A percentile compares a stretch with the other conserved stretches of the same genome.
Evolutionary conservation across 2,888 invertebrate species (phyloP).

Genomic region (Nephrotoma guestfalica): DNA sequence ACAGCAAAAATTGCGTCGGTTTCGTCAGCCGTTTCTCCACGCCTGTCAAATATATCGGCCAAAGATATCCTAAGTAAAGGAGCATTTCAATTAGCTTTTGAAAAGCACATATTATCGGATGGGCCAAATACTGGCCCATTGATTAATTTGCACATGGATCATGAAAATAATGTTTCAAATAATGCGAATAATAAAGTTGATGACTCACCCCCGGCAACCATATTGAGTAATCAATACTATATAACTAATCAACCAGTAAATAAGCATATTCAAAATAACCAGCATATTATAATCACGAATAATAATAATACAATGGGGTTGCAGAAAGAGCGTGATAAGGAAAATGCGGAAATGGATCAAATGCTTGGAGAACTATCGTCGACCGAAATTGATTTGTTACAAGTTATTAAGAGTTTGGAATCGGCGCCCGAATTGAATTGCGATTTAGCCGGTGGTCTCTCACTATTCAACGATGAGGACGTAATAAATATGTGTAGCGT

Average conservation of each 20-base stretch:
- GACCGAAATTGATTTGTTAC: conserved; percentile 51
- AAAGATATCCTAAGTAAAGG: conserved; percentile 8
- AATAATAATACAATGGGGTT: conserved; percentile 42
- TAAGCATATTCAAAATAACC: neutral
- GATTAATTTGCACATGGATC: conserved; percentile 9
- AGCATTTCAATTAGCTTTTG: conserved; percentile 17
- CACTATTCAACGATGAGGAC: conserved; percentile 15
- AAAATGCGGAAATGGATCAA: conserved; percentile 49
- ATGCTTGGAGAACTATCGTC: conserved; percentile 43
- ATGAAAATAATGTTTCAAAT: neutral
- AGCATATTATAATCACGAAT: conserved; percentile 34
- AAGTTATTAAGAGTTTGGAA: conserved; percentile 63
- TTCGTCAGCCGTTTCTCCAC: conserved; percentile 30
- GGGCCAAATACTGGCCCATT: conserved; percentile 1
- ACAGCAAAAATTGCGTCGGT: conserved; percentile 30
- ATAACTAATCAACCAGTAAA: neutral
- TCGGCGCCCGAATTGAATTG: conserved; percentile 22
- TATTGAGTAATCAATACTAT: neutral
- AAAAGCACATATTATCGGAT: conserved; percentile 13
- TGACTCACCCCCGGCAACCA: neutral
- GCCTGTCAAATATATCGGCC: conserved; percentile 8
- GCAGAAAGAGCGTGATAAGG: conserved; percentile 40
- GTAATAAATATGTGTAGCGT: conserved; percentile 13
- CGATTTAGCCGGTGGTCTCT: conserved; percentile 26
- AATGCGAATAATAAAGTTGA: neutral